These are phyloP conservation scores for Syncerus caffer DNA, from an alignment of 2,797 vertebrate genomes.

Conservation along the genomic window DNA sequence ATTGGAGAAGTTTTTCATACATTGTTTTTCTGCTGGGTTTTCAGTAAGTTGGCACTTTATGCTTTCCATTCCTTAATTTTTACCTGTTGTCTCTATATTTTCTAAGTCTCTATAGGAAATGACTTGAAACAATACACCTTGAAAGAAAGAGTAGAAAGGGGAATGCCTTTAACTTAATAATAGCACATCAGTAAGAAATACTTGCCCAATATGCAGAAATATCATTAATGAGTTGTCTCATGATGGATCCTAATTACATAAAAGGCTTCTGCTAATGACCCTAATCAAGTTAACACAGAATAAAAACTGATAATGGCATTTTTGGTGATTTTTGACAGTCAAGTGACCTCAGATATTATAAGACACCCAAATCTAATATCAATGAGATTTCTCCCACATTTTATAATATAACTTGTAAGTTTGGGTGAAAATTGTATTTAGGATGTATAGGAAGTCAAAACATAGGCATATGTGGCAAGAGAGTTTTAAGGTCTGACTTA, in stretches of 20 bases:
- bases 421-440: neutral
- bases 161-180: neutral
- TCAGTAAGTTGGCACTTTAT: neutral
- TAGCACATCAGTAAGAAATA: neutral
- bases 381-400: neutral
- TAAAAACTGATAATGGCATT: neutral
- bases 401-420: neutral
- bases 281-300: neutral
- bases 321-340: neutral
- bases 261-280: neutral
- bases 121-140: neutral
- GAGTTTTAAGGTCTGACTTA: neutral
- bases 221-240: neutral
- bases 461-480: neutral
- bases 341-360: neutral
- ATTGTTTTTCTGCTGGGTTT: neutral
- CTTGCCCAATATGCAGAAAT: neutral
- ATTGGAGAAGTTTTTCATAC: neutral
- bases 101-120: neutral
- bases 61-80: neutral
- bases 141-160: neutral
- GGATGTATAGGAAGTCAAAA: neutral
- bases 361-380: neutral
- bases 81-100: neutral
- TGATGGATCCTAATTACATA: neutral